Percentiles rank a stretch among this genome's conserved stretches.
Conservation (phyloP, 2,797 vertebrate species). For the Spea hammondii region DNA sequence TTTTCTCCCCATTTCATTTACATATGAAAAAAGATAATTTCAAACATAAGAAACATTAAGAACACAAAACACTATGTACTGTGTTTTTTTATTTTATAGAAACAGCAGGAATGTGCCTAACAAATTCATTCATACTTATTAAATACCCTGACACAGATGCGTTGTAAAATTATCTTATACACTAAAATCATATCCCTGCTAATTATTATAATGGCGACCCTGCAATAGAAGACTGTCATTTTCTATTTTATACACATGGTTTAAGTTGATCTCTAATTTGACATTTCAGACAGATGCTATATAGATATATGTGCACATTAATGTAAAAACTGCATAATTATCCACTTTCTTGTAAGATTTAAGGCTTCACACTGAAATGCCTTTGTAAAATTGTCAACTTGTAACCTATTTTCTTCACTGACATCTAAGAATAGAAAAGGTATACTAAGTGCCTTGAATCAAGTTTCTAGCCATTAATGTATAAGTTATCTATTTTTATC, state of each 20-base stretch:
- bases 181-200: too few relatives aligned
- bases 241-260: neutral
- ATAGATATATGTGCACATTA: neutral
- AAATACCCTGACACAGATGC: too few relatives aligned
- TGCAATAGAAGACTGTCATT: neutral
- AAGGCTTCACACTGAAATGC: neutral
- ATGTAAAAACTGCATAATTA: constrained; percentile 13
- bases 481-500: neutral
- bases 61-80: too few relatives aligned
- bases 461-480: neutral
- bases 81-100: too few relatives aligned
- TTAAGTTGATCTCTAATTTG: neutral
- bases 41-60: too few relatives aligned
- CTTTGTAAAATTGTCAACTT: constrained; percentile 1
- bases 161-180: too few relatives aligned
- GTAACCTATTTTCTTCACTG: constrained; percentile 3
- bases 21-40: too few relatives aligned
- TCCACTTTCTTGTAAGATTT: neutral
- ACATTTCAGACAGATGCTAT: constrained; percentile 2
- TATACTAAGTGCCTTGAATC: neutral
- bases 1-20: too few relatives aligned
- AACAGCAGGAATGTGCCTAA: too few relatives aligned
- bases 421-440: constrained; percentile 15
- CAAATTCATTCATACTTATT: too few relatives aligned
- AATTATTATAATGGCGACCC: neutral